phyloP scores from a whole-genome alignment of 2,113 vertebrate species.

The Clupea harengus region DNA sequence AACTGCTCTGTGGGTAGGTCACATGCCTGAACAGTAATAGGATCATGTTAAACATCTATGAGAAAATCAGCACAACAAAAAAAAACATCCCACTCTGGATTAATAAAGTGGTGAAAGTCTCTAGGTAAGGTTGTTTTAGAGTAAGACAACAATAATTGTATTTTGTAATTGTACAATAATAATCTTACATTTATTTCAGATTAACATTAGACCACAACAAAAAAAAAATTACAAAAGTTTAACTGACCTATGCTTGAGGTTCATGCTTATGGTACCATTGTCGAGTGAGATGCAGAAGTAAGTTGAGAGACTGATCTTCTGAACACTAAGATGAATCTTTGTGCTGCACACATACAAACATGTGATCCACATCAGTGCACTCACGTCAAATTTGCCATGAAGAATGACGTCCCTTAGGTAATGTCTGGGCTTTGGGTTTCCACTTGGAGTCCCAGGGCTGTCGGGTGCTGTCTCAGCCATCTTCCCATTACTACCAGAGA shows the following conservation, averaged over 20 bases:
- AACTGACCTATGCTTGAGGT: background rate
- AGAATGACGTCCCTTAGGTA: slow-evolving; percentile 47
- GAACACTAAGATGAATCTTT: background rate
- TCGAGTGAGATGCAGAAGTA: background rate
- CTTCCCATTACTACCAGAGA: slow-evolving; percentile 23
- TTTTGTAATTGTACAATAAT: too few species aligned
- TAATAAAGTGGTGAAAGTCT: background rate
- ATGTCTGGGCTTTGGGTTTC: slow-evolving; percentile 28
- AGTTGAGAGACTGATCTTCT: background rate
- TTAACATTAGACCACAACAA: background rate
- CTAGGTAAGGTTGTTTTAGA: background rate
- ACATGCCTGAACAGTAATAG: background rate
- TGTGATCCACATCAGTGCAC: slow-evolving; percentile 6
- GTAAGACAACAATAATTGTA: background rate
- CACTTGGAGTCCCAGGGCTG: background rate
- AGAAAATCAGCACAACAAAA: background rate
- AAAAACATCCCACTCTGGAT: background rate
- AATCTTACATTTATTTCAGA: background rate
- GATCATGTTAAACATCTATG: background rate
- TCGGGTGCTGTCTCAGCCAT: slow-evolving; percentile 21
- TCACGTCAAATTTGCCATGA: slow-evolving; percentile 49
- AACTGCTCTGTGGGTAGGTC: background rate
- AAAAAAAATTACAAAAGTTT: background rate
- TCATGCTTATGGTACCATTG: slow-evolving; percentile 1
- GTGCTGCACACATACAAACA: slow-evolving; percentile 1